phyloP scores from a whole-genome alignment of 2,797 vertebrate genomes.

The Labeo calbasu region DNA sequence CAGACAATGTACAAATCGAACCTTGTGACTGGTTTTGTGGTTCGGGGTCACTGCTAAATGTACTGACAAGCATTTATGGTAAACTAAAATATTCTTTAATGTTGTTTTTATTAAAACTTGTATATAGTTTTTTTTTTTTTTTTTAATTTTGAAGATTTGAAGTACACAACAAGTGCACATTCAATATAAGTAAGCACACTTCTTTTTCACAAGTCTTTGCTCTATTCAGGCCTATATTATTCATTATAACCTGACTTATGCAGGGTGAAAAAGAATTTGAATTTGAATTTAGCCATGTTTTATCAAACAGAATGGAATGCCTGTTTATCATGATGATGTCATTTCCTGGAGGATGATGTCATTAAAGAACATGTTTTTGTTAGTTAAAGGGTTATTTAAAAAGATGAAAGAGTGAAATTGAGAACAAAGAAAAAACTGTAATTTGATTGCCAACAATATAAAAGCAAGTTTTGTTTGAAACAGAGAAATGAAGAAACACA shows the following conservation, averaged over 20 bases:
- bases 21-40: no score
- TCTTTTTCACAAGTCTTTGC: background rate
- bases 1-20: no score
- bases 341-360: background rate
- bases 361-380: background rate
- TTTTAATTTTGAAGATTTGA: background rate
- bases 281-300: background rate
- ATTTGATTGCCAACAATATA: background rate
- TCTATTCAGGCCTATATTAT: background rate
- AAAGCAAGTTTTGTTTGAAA: background rate
- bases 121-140: no score
- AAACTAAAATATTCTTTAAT: background rate
- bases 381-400: background rate
- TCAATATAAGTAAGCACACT: background rate
- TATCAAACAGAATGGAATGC: background rate
- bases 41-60: background rate
- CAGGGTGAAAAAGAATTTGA: background rate
- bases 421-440: background rate
- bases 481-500: background rate
- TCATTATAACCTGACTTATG: background rate
- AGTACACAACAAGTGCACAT: background rate
- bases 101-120: background rate
- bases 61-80: background rate
- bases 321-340: background rate
- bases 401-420: background rate